Evolutionary conservation across 2,113 vertebrate species (phyloP).

Genomic region (Ursus arctos): DNA sequence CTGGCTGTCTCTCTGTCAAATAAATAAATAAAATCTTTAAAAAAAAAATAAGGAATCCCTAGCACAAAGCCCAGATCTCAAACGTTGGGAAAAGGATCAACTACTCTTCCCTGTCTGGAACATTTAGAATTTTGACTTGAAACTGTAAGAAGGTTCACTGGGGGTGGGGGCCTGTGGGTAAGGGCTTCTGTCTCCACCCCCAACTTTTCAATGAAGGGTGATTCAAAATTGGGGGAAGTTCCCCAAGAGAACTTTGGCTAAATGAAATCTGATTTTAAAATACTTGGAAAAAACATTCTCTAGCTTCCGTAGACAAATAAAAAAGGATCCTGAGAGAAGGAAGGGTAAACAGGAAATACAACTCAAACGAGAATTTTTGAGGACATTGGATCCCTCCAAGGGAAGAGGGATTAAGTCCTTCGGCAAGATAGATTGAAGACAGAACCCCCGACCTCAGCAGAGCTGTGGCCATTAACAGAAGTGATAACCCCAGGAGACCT

Average conservation of each 20-base stretch:
- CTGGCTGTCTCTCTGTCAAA: no score
- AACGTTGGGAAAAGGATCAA: slow-evolving; percentile 54
- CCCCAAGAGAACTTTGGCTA: neutral
- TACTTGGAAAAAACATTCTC: neutral
- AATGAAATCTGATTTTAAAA: slow-evolving; percentile 50
- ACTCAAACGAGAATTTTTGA: slow-evolving; percentile 21
- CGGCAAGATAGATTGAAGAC: neutral
- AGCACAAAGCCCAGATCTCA: slow-evolving; percentile 53
- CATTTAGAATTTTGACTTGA: slow-evolving; percentile 53
- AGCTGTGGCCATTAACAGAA: neutral
- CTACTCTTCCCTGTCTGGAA: slow-evolving; percentile 42
- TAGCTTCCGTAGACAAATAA: neutral
- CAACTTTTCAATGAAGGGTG: slow-evolving; percentile 7
- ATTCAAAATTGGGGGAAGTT: slow-evolving; percentile 35
- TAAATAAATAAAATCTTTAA: no score
- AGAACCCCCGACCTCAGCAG: neutral
- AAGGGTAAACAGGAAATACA: neutral
- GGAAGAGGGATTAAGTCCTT: neutral
- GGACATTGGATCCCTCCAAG: neutral
- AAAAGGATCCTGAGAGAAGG: neutral
- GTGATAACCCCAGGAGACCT: neutral
- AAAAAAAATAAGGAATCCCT: neutral
- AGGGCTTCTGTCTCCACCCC: neutral
- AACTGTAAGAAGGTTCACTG: neutral
- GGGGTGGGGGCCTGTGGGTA: neutral